A percentile compares a stretch with the other conserved stretches of the same genome.
Conservation (phyloP, 1,140 invertebrate genomes). For the Cotesia glomerata region DNA sequence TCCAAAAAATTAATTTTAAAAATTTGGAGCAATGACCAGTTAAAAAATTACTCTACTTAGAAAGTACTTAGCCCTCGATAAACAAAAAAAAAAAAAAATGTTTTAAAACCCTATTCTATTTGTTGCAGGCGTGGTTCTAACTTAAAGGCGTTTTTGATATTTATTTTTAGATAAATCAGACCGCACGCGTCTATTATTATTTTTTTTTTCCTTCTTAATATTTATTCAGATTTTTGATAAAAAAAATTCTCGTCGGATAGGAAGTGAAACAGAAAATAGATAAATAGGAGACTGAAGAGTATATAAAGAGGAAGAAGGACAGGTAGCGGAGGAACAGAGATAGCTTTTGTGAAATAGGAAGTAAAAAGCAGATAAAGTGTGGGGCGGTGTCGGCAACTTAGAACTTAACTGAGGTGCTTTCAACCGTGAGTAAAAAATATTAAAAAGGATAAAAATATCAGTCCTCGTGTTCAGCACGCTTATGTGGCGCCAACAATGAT, state of each 20-base stretch:
- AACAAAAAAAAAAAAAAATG: too few relatives aligned
- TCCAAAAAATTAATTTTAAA: too few relatives aligned
- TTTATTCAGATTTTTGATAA: neutral
- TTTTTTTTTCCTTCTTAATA: too few relatives aligned
- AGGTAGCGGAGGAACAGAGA: neutral
- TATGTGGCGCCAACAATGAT: neutral
- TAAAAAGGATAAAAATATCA: neutral
- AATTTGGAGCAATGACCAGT: too few relatives aligned
- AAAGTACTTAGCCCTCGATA: too few relatives aligned
- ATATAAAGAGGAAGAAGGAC: neutral
- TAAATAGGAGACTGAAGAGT: neutral
- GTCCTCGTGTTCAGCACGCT: neutral
- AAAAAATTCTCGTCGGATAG: neutral
- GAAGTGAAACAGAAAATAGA: neutral
- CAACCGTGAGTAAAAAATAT: neutral
- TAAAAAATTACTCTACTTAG: too few relatives aligned
- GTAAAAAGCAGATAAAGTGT: neutral
- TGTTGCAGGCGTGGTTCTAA: too few relatives aligned
- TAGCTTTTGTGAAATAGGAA: neutral
- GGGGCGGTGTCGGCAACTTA: neutral
- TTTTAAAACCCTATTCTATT: too few relatives aligned
- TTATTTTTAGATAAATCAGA: too few relatives aligned
- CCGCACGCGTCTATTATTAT: too few relatives aligned
- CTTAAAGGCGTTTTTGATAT: too few relatives aligned
- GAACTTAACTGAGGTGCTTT: neutral